Percentiles rank a stretch among this genome's conserved stretches.
Evolutionary conservation across 2,113 vertebrate species (phyloP).

Genomic region (Hymenochirus boettgeri): DNA sequence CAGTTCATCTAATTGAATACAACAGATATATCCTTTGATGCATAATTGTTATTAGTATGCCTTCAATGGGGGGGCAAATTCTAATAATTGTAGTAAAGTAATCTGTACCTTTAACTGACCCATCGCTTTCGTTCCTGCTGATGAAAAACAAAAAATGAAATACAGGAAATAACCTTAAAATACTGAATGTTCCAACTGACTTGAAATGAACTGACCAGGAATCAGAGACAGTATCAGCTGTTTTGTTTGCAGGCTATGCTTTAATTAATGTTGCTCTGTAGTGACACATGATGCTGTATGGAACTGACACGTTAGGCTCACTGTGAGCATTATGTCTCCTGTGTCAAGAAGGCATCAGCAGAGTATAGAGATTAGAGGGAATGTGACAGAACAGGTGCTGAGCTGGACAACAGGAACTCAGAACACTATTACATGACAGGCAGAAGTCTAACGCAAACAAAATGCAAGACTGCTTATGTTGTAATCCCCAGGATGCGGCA

Average conservation of each 20-base stretch:
- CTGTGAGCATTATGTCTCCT: neutral
- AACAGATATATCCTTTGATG: no score
- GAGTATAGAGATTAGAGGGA: constrained; percentile 19
- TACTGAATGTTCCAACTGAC: no score
- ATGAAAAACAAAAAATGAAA: no score
- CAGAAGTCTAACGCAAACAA: neutral
- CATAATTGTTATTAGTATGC: no score
- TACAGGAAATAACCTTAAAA: no score
- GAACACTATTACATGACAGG: constrained; percentile 20
- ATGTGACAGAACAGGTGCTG: neutral
- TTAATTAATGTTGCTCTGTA: constrained; percentile 19
- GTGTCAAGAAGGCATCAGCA: neutral
- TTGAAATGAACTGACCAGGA: constrained; percentile 2
- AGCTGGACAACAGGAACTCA: neutral
- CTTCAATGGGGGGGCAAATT: no score
- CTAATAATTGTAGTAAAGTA: no score
- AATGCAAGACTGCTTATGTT: neutral
- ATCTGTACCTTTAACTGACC: no score
- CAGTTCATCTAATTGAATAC: no score
- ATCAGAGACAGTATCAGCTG: neutral
- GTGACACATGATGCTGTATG: neutral
- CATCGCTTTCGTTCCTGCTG: no score
- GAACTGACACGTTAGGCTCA: neutral
- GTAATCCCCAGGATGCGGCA: neutral
- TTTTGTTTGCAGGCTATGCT: constrained; percentile 7